A percentile compares a stretch with the other conserved stretches of the same genome.
phyloP scores from a whole-genome alignment of 2,888 invertebrate species.

The Cantharis flavilabris region DNA sequence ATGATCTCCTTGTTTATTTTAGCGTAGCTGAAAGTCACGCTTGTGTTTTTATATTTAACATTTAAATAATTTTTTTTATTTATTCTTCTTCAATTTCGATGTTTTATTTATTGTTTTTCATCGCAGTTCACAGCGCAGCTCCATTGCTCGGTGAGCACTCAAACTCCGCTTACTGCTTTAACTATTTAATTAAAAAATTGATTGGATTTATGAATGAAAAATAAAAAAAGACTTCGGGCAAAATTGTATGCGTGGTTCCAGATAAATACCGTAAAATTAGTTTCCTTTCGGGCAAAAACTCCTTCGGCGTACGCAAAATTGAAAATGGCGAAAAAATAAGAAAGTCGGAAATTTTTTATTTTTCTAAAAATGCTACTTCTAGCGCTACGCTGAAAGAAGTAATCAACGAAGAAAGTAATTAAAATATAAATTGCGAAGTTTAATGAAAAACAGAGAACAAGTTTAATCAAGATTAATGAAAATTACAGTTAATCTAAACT shows the following conservation, averaged over 20 bases:
- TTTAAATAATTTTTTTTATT: background rate
- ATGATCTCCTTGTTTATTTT: constrained; percentile 7
- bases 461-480: background rate
- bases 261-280: background rate
- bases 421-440: background rate
- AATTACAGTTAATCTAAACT: background rate
- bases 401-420: background rate
- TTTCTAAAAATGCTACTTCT: background rate
- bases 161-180: background rate
- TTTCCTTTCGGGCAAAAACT: no score
- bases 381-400: background rate
- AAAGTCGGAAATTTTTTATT: background rate
- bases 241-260: background rate
- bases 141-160: no score
- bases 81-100: background rate
- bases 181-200: background rate
- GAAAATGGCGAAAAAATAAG: background rate
- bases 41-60: background rate
- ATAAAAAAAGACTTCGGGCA: background rate
- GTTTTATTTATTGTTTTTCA: background rate
- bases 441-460: background rate
- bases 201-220: background rate
- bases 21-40: constrained; percentile 6
- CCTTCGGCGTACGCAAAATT: background rate
- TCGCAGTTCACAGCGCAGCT: background rate